Evolutionary conservation across 2,888 invertebrate genomes (phyloP).

Genomic region (Hypselothyrea guttata): DNA sequence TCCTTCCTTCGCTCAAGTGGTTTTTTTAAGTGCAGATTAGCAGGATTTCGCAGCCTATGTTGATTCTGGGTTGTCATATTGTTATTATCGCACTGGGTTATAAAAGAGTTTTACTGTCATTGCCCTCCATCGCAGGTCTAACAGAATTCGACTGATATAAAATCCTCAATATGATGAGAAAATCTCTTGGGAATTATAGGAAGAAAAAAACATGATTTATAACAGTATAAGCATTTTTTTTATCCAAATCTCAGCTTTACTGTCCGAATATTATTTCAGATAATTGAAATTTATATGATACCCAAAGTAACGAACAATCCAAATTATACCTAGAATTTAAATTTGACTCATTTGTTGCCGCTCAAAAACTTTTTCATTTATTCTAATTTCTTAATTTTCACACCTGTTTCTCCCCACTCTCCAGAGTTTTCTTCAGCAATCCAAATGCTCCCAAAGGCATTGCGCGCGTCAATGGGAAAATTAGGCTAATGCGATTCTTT

Average conservation of each 20-base stretch:
- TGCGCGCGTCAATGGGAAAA: conserved; percentile 50
- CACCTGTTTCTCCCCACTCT: background rate
- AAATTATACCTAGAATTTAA: conserved; percentile 4
- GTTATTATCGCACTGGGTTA: conserved; percentile 17
- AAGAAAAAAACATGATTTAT: background rate
- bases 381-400: conserved; percentile 60
- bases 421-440: background rate
- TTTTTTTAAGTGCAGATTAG: conserved; percentile 69
- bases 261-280: too few species aligned
- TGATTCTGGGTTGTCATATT: conserved; percentile 28
- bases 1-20: conserved; percentile 33
- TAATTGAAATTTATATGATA: conserved; percentile 4
- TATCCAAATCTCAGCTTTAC: too few species aligned
- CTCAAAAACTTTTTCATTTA: conserved; percentile 39
- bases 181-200: background rate
- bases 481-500: conserved; percentile 45
- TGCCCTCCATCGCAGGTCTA: background rate
- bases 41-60: conserved; percentile 63
- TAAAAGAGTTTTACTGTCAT: conserved; percentile 28
- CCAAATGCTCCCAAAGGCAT: background rate
- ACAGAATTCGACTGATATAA: too few species aligned
- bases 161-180: conserved; percentile 1
- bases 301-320: conserved; percentile 23
- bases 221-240: background rate
- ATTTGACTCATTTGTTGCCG: conserved; percentile 10